Evolutionary conservation across 2,888 invertebrate species (phyloP), one percentile per base, ranked within the genome.

Genomic region (Zygaena filipendulae): DNA sequence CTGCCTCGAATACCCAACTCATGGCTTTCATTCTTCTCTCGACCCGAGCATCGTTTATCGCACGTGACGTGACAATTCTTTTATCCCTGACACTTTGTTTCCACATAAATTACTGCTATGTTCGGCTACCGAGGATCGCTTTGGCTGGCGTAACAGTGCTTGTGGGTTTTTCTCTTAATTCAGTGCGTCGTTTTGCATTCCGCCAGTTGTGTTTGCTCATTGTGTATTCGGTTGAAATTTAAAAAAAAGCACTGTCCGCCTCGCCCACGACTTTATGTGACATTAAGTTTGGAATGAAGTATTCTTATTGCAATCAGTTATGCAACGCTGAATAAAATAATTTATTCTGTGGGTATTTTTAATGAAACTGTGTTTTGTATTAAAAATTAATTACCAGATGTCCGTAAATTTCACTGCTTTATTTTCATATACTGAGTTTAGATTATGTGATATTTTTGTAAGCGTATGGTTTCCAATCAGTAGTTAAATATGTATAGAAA

Each of bases 211-310:
- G 71, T 72, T 75, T 69, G 72, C 62, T 77, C 77, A 74, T 75
- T 75, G 77, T 75, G 71, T 72, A 64, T 57, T 56, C 52, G 58
- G 45, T 62, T 75, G 67, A 67, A 72, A 68, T 68, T 63, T 59
- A 70, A 71, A 71, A 49, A 68, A 68, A 60, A 50, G 55, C 52
- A 47, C 53, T 57, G 68, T 72, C 66, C 59, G 56, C 54, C 49
- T 70, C 62, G 63, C 68, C 71, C 70, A 70, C 70, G 58, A 68
- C 61, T 77, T 75, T 75, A 75, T 75, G 74, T 74, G 75, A 75
- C 69, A 63, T 74, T 66, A 68, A 69, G 62, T 68, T 70, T 51
- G 63, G 71, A 72, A 69, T 66, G 67, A 70, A 59, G 69, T 70
- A 71, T 74, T 70, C 62, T 70, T 67, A 66, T 70, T 70, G 66